phyloP scores from a whole-genome alignment of 2,888 invertebrate genomes.

The Periphyllus acericola region DNA sequence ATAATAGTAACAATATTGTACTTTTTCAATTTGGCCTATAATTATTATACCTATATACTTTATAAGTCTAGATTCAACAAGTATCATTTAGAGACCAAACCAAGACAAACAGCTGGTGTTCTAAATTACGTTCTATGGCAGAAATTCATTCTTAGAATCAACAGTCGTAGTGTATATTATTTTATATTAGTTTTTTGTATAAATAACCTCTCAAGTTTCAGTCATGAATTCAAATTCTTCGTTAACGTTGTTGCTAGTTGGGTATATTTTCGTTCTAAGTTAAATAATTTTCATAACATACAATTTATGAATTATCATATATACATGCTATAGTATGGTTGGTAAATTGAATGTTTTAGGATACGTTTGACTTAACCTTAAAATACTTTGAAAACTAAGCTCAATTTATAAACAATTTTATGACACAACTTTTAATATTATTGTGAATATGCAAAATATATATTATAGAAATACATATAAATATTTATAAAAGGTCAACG shows the following conservation, averaged over 20 bases:
- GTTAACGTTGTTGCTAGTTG: neutral
- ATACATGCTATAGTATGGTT: neutral
- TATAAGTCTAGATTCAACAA: conserved; percentile 1
- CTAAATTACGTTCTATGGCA: neutral
- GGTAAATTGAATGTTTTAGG: neutral
- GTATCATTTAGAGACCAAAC: neutral
- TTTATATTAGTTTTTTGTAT: conserved; percentile 30
- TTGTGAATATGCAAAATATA: too few relatives aligned
- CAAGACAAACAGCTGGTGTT: conserved; percentile 3
- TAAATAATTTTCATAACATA: neutral
- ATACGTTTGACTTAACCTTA: neutral
- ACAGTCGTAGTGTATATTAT: neutral
- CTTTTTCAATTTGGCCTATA: neutral
- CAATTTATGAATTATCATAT: neutral
- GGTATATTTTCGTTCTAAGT: neutral
- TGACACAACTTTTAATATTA: too few relatives aligned
- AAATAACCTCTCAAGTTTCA: conserved; percentile 1
- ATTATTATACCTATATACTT: neutral
- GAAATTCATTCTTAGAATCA: neutral
- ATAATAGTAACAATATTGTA: neutral
- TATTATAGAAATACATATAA: too few relatives aligned
- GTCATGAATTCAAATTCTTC: conserved; percentile 1
- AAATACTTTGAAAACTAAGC: too few relatives aligned
- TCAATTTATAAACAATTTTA: too few relatives aligned
- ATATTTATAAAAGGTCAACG: too few relatives aligned